Percentiles rank a stretch among this genome's conserved stretches.
Conservation (phyloP, 2,113 vertebrate species). For the Coracopsis vasa region DNA sequence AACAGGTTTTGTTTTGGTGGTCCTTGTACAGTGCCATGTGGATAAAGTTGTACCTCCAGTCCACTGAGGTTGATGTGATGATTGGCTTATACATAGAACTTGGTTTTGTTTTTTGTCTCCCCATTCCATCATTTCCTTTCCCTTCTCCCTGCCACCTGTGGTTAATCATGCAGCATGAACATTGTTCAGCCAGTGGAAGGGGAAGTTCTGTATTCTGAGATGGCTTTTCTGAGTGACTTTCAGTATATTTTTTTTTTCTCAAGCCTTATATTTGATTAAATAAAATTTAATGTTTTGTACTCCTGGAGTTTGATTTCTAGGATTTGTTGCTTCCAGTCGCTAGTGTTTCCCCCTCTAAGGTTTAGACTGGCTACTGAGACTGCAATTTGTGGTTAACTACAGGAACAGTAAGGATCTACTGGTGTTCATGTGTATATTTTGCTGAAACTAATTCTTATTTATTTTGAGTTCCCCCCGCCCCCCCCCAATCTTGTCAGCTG, state of each 20-base stretch:
- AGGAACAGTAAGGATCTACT: not conserved
- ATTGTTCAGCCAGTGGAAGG: not conserved
- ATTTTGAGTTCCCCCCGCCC: not conserved
- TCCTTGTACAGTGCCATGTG: not conserved
- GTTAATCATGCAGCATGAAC: not conserved
- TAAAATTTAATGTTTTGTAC: slow-evolving; percentile 50
- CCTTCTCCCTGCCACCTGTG: not conserved
- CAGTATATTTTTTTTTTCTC: not conserved
- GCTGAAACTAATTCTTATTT: not conserved
- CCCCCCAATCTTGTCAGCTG: not conserved
- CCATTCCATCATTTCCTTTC: not conserved
- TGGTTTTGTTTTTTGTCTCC: not conserved
- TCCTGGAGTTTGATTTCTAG: not conserved
- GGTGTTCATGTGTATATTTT: not conserved
- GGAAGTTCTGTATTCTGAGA: not conserved
- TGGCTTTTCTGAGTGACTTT: not conserved
- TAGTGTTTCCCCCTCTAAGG: not conserved
- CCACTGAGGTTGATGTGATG: not conserved
- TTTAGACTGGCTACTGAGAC: not conserved
- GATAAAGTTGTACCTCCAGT: not conserved
- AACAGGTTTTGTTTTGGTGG: not conserved
- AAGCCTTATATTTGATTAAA: slow-evolving; percentile 50
- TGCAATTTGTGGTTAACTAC: not conserved
- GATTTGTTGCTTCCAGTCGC: not conserved
- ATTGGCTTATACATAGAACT: not conserved